Evolutionary conservation across 2,888 invertebrate species (phyloP), one percentile per base, ranked within the genome.

Genomic region (Camponotus fellah): DNA sequence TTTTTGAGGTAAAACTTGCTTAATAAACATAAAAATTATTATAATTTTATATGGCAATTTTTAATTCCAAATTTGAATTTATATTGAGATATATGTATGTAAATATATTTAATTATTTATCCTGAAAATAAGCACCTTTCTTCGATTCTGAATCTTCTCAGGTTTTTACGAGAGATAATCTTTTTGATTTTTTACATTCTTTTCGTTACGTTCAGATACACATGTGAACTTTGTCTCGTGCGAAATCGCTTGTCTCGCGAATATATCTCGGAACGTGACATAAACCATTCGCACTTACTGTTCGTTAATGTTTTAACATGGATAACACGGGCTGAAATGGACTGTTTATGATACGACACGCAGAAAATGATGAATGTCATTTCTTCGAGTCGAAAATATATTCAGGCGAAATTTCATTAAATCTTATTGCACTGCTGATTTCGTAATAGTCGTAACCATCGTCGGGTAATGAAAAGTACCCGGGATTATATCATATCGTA

Each of bases 211-310:
- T n/a, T 53, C 8, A 53, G 8, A n/a, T n/a, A n/a, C 8, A 46
- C 17, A 60, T 12, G 5, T 64, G 49, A 5, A 74, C 5, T n/a
- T 6, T 26, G 32, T 43, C 4, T 14, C 9, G 26, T 5, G 37
- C 14, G 68, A 77, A 56, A 56, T 77, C 56, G 37, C 14, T 14
- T 4, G 37, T 37, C 10, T 5, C 37, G 2, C 53, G 26, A 68
- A n/a, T 56, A 32, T 58, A 68, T 68, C 77, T 43, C 40, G 32
- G 43, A 77, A 66, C 77, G 66, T 77, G 77, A 77, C 77, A 66
- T 58, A 77, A 77, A 66, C 68, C 66, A 68, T 68, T 58, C n/a
- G 66, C 68, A 77, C 77, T 77, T 58, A 56, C 40, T 66, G 56
- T 68, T 32, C 6, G 5, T 8, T 43, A 65, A 65, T 58, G 43